Evolutionary conservation across 2,113 vertebrate genomes (phyloP), one percentile per base, ranked within the genome.

Genomic region (Paramisgurnus dabryanus): DNA sequence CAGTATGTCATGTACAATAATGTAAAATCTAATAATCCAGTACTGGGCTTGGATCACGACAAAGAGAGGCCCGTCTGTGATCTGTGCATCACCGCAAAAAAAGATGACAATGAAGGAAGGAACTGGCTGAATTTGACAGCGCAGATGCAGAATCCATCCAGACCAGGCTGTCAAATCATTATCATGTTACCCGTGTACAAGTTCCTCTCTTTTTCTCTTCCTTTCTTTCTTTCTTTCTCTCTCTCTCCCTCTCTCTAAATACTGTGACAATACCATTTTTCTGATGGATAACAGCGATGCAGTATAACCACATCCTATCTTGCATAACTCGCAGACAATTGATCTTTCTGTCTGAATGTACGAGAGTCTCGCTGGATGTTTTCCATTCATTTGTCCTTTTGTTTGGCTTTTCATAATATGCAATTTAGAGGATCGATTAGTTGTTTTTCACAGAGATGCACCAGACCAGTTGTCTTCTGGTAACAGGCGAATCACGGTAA

Each of bases 201-300:
- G 61, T 50, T 64, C 50, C 60, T 49, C 18, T 15, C 57, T 76
- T 60, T 49, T 4, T 50, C 45, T 69, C 67, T 69, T 7, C 3
- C 49, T 53, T 47, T 73, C 53, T 43, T 34, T 60, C 53, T 41
- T 34, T 58, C n/a, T 49, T 80, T 74, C n/a, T 34, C 85, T 88
- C 86, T 84, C 82, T 87, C 81, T 76, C 61, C 2, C 78, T 75
- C 40, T 86, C 81, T 86, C 85, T 87, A 83, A 87, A 89, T 77
- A 81, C 78, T 83, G 79, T 86, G 70, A 47, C 71, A 53, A 60
- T 80, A 67, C 85, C n/a, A 66, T 82, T 85, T 86, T 85, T 55
- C 82, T 93, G 91, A 92, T 91, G 88, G 89, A 91, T 92, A 90
- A 86, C 87, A 83, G 83, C 82, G 83, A 69, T 83, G 77, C 85